Evolutionary conservation across 2,888 invertebrate species (phyloP).

Genomic region (Drosophila peninsularis): DNA sequence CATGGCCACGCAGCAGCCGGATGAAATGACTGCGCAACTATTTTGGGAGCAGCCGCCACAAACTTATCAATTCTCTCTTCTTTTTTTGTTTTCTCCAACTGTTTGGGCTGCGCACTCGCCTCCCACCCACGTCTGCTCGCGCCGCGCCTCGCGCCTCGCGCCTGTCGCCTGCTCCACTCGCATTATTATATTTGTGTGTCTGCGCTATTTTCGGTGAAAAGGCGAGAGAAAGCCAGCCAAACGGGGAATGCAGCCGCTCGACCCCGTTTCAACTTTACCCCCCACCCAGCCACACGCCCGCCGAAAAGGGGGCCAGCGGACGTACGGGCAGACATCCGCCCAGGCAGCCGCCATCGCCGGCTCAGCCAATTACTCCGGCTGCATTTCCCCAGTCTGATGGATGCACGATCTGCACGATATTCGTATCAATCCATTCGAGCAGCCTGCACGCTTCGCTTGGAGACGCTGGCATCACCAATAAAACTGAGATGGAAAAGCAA

Average conservation of each 20-base stretch:
- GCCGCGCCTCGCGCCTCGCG: slow-evolving; percentile 11
- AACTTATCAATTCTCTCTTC: slow-evolving; percentile 53
- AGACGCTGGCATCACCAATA: slow-evolving; percentile 12
- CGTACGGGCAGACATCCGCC: slow-evolving; percentile 6
- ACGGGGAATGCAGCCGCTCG: slow-evolving; percentile 73
- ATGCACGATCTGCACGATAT: slow-evolving; percentile 58
- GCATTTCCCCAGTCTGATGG: slow-evolving; percentile 37
- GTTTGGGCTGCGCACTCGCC: slow-evolving; percentile 23
- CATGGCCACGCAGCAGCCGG: slow-evolving; percentile 35
- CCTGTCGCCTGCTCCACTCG: slow-evolving; percentile 10
- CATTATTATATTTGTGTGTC: slow-evolving; percentile 69
- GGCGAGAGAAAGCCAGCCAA: slow-evolving; percentile 10
- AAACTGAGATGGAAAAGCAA: slow-evolving; percentile 16
- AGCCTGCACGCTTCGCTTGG: slow-evolving; percentile 32
- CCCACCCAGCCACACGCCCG: neutral
- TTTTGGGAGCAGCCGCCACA: slow-evolving; percentile 65
- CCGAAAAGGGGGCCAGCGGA: neutral
- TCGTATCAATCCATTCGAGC: slow-evolving; percentile 70
- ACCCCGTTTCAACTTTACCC: slow-evolving; percentile 74
- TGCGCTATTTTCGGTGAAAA: slow-evolving; percentile 71
- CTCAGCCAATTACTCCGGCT: slow-evolving; percentile 40
- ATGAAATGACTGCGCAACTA: slow-evolving; percentile 60
- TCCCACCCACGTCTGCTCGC: slow-evolving; percentile 6
- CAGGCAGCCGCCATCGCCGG: slow-evolving; percentile 3
- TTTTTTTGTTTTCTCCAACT: neutral